Evolutionary conservation across 2,797 vertebrate genomes (phyloP), one percentile per base, ranked within the genome.

Genomic region (Antennarius maculatus): DNA sequence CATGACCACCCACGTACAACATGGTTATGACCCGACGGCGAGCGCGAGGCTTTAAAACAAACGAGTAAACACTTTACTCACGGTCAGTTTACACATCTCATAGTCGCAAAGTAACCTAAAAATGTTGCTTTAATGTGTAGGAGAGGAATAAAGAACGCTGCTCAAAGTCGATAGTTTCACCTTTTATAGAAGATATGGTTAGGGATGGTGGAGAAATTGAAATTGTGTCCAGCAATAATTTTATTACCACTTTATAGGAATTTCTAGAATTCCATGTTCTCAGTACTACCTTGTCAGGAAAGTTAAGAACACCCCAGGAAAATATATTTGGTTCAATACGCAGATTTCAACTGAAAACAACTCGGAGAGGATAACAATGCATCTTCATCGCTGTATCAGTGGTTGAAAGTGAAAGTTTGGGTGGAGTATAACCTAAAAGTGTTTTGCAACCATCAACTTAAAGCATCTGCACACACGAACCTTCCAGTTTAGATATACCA

Each of bases 1-100:
- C 41, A 48, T 27, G 34, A 58, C 66, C 68, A n/a, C 73, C 77
- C 69, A 71, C 62, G 49, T 16, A 37, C 59, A 75, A 28, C 42
- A 58, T 15, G 55, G 16, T 51, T 15, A 59, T 8, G 64, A 56
- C 23, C 76, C 17, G 63, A 34, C 49, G 50, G 17, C 58, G 23
- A 56, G 46, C 66, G 46, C 29, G 18, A 23, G 17, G 15, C 42
- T 69, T 66, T 58, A 42, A 57, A 69, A 72, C 49, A 5, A 37
- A 57, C 23, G 10, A 23, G 23, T 71, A 49, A 69, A 69, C 47
- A 66, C 31, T 13, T 50, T 1, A 52, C 43, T 29, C n/a, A 54
- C 23, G 2, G 31, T 34, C 31, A 34, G 23, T 2, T 70, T 29
- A 50, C 13, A 61, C 43, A 41, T 62, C 3, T 17, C 31, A 47